Evolutionary conservation across 2,797 vertebrate genomes (phyloP).

Genomic region (Margarornis squamiger): DNA sequence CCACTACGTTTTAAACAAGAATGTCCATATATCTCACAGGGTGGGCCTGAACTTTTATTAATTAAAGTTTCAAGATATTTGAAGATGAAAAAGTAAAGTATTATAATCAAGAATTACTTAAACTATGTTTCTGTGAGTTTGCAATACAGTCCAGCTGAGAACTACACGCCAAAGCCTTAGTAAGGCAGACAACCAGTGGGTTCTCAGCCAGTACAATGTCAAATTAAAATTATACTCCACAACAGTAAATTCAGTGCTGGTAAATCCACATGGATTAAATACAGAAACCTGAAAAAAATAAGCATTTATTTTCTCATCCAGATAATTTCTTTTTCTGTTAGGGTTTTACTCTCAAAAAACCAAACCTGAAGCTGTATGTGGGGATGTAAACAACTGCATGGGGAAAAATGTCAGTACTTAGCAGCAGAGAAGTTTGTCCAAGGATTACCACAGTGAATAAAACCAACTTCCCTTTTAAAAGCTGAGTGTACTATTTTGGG

Average conservation of each 20-base stretch:
- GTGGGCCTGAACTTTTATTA: conserved; percentile 2
- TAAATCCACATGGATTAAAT: conserved; percentile 59
- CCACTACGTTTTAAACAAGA: not conserved
- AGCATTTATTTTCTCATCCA: conserved; percentile 33
- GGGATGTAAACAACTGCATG: conserved; percentile 64
- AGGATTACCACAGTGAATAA: conserved; percentile 77
- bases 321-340: conserved; percentile 40
- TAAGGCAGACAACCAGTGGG: conserved; percentile 21
- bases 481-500: conserved; percentile 76
- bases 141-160: conserved; percentile 36
- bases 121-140: conserved; percentile 6
- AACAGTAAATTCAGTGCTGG: conserved; percentile 55
- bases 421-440: conserved; percentile 78
- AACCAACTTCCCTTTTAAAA: conserved; percentile 70
- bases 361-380: conserved; percentile 32
- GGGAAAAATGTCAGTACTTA: conserved; percentile 66
- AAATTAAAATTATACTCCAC: conserved; percentile 67
- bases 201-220: conserved; percentile 27
- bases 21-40: not conserved
- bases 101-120: conserved; percentile 46
- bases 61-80: conserved; percentile 46
- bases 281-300: conserved; percentile 45
- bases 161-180: conserved; percentile 30
- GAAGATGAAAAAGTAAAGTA: conserved; percentile 5
- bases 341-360: conserved; percentile 64